These are phyloP conservation scores for Saimiri boliviensis DNA, from an alignment of 2,113 vertebrate genomes.

Conservation along the genomic window DNA sequence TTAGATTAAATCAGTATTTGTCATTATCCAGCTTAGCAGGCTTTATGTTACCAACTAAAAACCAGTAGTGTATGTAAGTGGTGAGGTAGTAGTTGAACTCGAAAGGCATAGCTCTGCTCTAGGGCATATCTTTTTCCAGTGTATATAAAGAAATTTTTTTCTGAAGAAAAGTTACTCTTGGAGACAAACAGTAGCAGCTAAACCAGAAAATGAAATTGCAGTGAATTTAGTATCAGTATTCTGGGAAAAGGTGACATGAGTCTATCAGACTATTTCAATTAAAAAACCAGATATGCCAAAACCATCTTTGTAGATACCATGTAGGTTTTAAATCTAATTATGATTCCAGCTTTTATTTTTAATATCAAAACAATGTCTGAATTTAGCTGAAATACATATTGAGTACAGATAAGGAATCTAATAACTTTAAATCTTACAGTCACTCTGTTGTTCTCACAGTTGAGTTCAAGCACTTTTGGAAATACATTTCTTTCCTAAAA, in stretches of 20 bases:
- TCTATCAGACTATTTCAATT: conserved; percentile 26
- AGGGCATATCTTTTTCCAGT: background rate
- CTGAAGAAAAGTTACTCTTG: background rate
- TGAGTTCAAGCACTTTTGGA: conserved; percentile 13
- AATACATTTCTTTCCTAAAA: conserved; percentile 28
- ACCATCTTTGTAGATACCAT: conserved; percentile 18
- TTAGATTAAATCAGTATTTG: conserved; percentile 29
- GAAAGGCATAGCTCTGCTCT: background rate
- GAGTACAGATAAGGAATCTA: conserved; percentile 28
- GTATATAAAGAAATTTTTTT: background rate
- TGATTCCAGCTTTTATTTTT: conserved; percentile 24
- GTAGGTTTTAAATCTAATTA: background rate
- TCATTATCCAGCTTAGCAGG: background rate
- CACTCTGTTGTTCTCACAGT: background rate
- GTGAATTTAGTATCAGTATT: conserved; percentile 11
- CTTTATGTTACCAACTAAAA: conserved; percentile 36
- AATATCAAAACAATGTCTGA: background rate
- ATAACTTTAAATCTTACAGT: conserved; percentile 38
- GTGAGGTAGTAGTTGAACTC: background rate
- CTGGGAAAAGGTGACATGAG: background rate
- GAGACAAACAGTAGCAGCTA: background rate
- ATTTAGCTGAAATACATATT: background rate
- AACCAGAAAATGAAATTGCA: conserved; percentile 49
- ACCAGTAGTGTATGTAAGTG: background rate
- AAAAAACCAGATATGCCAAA: conserved; percentile 7